phyloP scores from a whole-genome alignment of 2,113 vertebrate genomes.

The Siniperca knerii region DNA sequence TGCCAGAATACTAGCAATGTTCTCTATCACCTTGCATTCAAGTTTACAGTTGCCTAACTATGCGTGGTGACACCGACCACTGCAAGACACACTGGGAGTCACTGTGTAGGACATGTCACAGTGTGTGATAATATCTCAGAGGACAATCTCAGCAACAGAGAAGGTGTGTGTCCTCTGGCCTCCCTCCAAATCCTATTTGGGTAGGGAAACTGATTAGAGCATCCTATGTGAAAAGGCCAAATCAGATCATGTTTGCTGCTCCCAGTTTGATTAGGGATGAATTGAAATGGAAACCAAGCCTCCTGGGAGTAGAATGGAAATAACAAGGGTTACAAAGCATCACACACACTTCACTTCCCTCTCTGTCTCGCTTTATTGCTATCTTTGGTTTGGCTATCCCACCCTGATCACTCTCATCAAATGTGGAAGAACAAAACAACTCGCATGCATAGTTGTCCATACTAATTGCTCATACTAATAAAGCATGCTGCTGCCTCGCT shows the following conservation, averaged over 20 bases:
- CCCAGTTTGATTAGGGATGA: slow-evolving; percentile 78
- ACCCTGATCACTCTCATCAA: slow-evolving; percentile 59
- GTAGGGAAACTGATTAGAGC: slow-evolving; percentile 71
- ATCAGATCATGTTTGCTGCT: slow-evolving; percentile 82
- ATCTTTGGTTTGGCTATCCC: slow-evolving; percentile 52
- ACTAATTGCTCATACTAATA: slow-evolving; percentile 66
- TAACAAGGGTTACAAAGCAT: slow-evolving; percentile 57
- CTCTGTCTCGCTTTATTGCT: slow-evolving; percentile 43
- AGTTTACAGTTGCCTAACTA: slow-evolving; percentile 59
- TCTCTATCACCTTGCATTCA: slow-evolving; percentile 69
- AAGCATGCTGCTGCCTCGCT: slow-evolving; percentile 37
- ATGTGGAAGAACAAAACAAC: slow-evolving; percentile 60
- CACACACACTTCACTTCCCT: slow-evolving; percentile 36
- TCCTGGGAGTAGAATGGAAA: slow-evolving; percentile 55
- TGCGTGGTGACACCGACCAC: slow-evolving; percentile 48
- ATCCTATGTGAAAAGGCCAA: slow-evolving; percentile 68
- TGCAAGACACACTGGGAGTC: slow-evolving; percentile 34
- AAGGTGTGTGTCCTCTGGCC: slow-evolving; percentile 59
- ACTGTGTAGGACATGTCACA: slow-evolving; percentile 46
- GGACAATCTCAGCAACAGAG: slow-evolving; percentile 62
- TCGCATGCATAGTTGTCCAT: slow-evolving; percentile 48
- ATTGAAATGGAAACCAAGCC: slow-evolving; percentile 74
- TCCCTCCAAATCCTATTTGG: slow-evolving; percentile 67
- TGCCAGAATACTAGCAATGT: slow-evolving; percentile 31
- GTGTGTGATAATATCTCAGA: slow-evolving; percentile 58